A percentile compares a stretch with the other conserved stretches of the same genome.
These are phyloP conservation scores for Pseudochromis fuscus DNA, from an alignment of 2,797 vertebrate genomes.

Conservation along the genomic window DNA sequence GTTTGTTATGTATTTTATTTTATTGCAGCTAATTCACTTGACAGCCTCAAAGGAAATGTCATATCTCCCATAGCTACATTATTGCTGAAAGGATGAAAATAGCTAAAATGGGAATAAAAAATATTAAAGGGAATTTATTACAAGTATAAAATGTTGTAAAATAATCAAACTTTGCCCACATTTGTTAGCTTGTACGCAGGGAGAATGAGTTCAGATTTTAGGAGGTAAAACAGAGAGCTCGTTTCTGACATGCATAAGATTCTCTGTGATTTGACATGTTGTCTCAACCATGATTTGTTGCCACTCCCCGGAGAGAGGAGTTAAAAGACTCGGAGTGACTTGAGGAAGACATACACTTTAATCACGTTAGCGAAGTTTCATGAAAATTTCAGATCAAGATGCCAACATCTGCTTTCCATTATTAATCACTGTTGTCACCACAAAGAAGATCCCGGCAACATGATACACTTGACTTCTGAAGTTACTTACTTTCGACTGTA, in stretches of 20 bases:
- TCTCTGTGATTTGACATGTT: conserved; percentile 80
- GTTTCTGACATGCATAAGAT: conserved; percentile 70
- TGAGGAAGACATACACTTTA: conserved; percentile 83
- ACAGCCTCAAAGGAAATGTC: neutral
- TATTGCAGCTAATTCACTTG: neutral
- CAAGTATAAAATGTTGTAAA: conserved; percentile 38
- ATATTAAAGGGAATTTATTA: conserved; percentile 34
- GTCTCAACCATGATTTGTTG: conserved; percentile 85
- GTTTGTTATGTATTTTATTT: neutral
- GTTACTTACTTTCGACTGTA: conserved; percentile 77
- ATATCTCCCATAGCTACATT: neutral
- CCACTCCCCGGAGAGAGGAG: conserved; percentile 80
- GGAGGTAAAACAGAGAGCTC: conserved; percentile 39
- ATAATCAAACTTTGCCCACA: conserved; percentile 56
- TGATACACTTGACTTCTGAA: conserved; percentile 80
- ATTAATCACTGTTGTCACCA: conserved; percentile 85
- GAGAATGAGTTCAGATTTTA: conserved; percentile 54
- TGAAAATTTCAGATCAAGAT: conserved; percentile 83
- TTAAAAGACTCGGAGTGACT: conserved; percentile 83
- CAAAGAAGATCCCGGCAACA: conserved; percentile 74
- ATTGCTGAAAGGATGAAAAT: conserved; percentile 1
- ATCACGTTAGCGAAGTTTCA: conserved; percentile 84
- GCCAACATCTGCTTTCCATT: conserved; percentile 84
- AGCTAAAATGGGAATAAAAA: conserved; percentile 7
- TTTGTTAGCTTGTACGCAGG: conserved; percentile 37